Evolutionary conservation across 2,113 vertebrate genomes (phyloP).

Genomic region (Thalassarche chlororhynchos): DNA sequence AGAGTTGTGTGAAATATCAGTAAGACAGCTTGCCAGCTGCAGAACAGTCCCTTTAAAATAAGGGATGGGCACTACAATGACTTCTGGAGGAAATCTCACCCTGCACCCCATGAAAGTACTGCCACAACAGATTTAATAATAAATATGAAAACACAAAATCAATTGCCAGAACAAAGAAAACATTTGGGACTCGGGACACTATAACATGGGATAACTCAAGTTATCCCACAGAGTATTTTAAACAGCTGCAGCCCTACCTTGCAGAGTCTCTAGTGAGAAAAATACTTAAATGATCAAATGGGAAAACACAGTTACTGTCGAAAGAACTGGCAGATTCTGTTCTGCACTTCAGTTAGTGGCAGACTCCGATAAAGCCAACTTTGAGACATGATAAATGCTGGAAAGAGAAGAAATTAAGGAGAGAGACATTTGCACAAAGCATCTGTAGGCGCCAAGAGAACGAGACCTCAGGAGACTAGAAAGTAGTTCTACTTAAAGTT

Average conservation of each 20-base stretch:
- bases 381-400: neutral
- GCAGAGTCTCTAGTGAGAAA: neutral
- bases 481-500: neutral
- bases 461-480: neutral
- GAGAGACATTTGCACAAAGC: neutral
- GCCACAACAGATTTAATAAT: neutral
- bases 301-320: neutral
- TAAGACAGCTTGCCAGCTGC: neutral
- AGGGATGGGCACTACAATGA: neutral
- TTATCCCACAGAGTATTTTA: neutral
- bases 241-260: neutral
- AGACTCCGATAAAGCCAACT: neutral
- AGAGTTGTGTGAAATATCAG: neutral
- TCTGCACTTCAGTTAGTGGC: neutral
- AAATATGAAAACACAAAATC: neutral
- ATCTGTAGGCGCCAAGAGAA: neutral
- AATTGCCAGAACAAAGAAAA: neutral
- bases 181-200: rapidly evolving
- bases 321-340: neutral
- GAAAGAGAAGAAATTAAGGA: neutral
- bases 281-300: neutral
- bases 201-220: neutral
- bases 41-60: neutral
- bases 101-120: neutral
- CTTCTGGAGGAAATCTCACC: neutral